Base-by-base conservation (phyloP, 92 coral and sea anemone species). In the Zoanthus gigantus region DNA sequence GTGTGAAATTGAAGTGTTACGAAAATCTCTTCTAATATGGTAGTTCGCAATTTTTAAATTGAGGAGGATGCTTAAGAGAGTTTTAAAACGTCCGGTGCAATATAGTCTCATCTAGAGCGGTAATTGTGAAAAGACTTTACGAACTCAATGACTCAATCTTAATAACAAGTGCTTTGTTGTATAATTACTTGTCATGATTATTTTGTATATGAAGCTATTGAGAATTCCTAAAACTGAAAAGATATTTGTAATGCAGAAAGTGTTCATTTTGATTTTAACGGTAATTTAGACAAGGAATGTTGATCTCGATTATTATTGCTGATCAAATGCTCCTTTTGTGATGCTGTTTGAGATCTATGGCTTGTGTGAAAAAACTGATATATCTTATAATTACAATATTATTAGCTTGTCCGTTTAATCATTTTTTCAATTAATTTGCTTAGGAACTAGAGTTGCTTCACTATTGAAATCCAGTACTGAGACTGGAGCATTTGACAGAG, bases 381-480 rank as follows among this genome's bases (percentile, higher is more conserved):
- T 0, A 37, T 37, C 42, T 37, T 37, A 37, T 4, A 37, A 37
- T 37, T 37, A 37, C 56, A 11, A 50, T 50, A 50, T 50, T 7
- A 50, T 50, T 37, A 37, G 42, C 42, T 37, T 37, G n/a, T n/a
- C 69, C 69, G 52, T 30, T 84, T 32, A 46, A 32, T 29, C 15
- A 71, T 76, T 13, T 44, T 76, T 32, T 10, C 6, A 50, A 48
- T 37, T 28, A 74, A 80, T 12, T 37, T 75, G 17, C 76, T n/a
- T 76, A 96, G 98, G 98, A 54, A 89, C 90, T 57, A 86, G 87
- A 68, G 91, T 93, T 72, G 97, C 95, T n/a, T 92, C 95, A 6
- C 68, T 91, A 84, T 90, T 97, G 28, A 97, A 95, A 82, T 95
- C 98, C 73, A 93, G 98, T 60, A 92, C 99, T 37, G 96, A 92